Conservation (phyloP, 2,797 vertebrate genomes). For the Muscicapa striata region DNA sequence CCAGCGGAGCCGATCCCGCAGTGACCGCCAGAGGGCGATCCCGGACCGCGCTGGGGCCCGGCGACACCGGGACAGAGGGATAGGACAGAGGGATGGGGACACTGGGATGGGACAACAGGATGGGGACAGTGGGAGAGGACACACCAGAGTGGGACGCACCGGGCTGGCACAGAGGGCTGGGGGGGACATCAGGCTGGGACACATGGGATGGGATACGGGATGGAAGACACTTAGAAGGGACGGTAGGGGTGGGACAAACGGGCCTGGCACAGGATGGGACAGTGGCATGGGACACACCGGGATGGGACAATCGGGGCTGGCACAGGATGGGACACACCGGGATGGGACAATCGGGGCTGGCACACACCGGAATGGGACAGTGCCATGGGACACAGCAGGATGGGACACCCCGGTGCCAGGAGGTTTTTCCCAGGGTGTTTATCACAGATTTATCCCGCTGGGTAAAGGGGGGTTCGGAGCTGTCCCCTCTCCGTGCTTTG, state of each 20-base stretch:
- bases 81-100: no score
- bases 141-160: neutral
- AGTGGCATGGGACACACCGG: neutral
- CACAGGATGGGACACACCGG: no score
- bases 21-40: neutral
- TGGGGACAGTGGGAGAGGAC: neutral
- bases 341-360: no score
- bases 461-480: neutral
- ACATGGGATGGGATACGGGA: fast-evolving
- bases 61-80: neutral
- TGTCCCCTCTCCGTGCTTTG: fast-evolving
- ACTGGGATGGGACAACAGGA: no score
- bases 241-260: no score
- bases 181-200: neutral
- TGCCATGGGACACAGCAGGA: fast-evolving
- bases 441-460: fast-evolving
- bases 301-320: no score
- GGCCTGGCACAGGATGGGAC: no score
- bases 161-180: no score
- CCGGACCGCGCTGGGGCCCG: neutral
- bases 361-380: no score
- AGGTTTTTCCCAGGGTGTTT: fast-evolving
- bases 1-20: neutral
- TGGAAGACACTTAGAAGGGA: no score
- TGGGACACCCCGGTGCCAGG: neutral